Evolutionary conservation across 1,140 invertebrate species (phyloP).

Genomic region (Whitmania pigra): DNA sequence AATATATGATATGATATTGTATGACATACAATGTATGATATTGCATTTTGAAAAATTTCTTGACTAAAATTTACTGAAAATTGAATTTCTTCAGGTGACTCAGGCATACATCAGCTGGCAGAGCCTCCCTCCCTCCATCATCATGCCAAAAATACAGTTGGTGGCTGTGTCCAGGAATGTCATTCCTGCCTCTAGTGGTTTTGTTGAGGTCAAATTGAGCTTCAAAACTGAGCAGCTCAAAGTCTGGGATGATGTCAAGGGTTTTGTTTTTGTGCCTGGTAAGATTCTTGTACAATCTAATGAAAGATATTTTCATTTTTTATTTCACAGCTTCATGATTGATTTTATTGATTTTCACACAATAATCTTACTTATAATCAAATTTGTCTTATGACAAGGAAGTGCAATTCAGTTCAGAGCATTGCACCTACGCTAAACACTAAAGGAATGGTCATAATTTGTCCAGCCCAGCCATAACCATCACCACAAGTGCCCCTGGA

Average conservation of each 20-base stretch:
- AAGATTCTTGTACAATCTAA: too few species aligned
- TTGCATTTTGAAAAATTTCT: too few species aligned
- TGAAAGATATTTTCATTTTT: too few species aligned
- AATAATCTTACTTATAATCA: too few species aligned
- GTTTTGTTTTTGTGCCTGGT: slow-evolving; percentile 34
- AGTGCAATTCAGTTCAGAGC: too few species aligned
- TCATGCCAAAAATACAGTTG: slow-evolving; percentile 35
- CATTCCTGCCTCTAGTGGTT: slow-evolving; percentile 15
- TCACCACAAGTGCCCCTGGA: too few species aligned
- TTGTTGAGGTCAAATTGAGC: slow-evolving; percentile 14
- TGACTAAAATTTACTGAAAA: background rate
- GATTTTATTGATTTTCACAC: background rate
- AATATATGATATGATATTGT: too few species aligned
- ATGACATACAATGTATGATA: background rate
- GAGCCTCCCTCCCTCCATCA: slow-evolving; percentile 25
- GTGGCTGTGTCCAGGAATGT: slow-evolving; percentile 31
- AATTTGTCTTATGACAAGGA: too few species aligned
- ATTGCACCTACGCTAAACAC: too few species aligned
- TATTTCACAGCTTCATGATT: too few species aligned
- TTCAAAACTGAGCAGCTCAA: slow-evolving; percentile 32
- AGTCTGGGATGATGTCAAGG: slow-evolving; percentile 32
- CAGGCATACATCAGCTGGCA: slow-evolving; percentile 27
- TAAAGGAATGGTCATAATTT: too few species aligned
- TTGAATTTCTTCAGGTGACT: slow-evolving; percentile 19
- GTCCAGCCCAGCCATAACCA: too few species aligned